phyloP scores from a whole-genome alignment of 2,797 vertebrate species.

The Myripristis jacobus region DNA sequence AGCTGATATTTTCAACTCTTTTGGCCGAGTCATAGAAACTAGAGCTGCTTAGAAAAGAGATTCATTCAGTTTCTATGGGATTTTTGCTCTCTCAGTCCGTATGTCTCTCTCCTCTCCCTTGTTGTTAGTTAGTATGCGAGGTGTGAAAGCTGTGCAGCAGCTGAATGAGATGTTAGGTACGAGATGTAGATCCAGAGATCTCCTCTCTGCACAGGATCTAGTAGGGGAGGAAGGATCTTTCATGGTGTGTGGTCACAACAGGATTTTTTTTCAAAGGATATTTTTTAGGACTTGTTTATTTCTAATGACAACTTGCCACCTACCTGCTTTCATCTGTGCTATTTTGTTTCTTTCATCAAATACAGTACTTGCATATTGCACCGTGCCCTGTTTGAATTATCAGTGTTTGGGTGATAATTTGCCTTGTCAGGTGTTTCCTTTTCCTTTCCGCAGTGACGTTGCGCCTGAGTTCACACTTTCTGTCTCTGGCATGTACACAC shows the following conservation, averaged over 20 bases:
- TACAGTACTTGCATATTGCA: too few species aligned
- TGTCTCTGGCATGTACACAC: constrained; percentile 4
- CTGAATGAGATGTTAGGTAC: neutral
- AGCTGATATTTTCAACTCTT: too few species aligned
- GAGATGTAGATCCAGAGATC: neutral
- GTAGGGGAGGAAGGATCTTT: neutral
- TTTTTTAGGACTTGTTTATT: neutral
- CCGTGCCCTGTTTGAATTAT: too few species aligned
- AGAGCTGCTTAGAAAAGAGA: neutral
- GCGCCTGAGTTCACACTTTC: neutral
- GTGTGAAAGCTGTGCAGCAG: neutral
- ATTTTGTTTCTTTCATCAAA: neutral
- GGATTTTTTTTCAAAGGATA: too few species aligned
- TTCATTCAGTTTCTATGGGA: too few species aligned
- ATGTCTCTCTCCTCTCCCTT: neutral
- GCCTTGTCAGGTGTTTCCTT: too few species aligned
- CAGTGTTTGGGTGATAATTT: too few species aligned
- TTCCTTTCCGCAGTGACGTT: neutral
- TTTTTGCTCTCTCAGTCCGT: neutral
- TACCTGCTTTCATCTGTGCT: neutral
- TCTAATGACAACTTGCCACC: neutral
- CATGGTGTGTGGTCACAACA: too few species aligned
- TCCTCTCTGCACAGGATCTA: too few species aligned
- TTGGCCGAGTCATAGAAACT: too few species aligned
- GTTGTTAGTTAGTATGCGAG: neutral